Evolutionary conservation across 37 sponge, comb jelly and placozoan species (phyloP).

Genomic region (Theonella swinhoei): DNA sequence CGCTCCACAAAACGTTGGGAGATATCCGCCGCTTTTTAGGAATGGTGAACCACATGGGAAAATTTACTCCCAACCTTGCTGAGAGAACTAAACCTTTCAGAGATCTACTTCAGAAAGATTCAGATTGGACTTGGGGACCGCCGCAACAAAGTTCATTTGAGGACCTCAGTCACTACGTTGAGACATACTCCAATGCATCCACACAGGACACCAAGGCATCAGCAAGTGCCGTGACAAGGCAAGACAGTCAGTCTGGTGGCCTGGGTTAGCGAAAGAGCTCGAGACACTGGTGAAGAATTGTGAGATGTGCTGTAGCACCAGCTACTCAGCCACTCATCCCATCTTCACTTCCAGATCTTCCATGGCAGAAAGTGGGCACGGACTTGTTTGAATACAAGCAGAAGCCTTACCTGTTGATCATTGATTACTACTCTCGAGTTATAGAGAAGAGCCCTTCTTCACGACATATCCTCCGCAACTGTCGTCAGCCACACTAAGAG

Average conservation of each 20-base stretch:
- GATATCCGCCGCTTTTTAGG: conserved; percentile 10
- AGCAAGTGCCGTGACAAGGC: conserved; percentile 47
- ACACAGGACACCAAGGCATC: conserved; percentile 38
- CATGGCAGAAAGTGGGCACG: conserved; percentile 43
- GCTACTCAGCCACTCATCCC: conserved; percentile 36
- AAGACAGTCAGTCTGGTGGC: conserved; percentile 57
- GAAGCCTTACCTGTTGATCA: conserved; percentile 13
- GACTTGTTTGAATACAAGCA: conserved; percentile 49
- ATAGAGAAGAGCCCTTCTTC: too few relatives aligned
- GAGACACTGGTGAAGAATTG: conserved; percentile 34
- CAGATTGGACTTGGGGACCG: neutral
- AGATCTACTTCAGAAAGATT: conserved; percentile 29
- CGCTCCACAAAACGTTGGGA: conserved; percentile 11
- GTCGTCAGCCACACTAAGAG: conserved; percentile 12
- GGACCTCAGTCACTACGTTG: neutral
- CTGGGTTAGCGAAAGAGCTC: conserved; percentile 32
- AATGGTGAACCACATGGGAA: conserved; percentile 24
- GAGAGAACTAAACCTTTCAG: conserved; percentile 27
- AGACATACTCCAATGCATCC: conserved; percentile 1
- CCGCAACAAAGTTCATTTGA: neutral
- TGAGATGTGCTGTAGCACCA: conserved; percentile 9
- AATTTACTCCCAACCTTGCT: conserved; percentile 9
- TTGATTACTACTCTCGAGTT: conserved; percentile 45
- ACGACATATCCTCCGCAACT: neutral
- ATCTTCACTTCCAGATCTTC: conserved; percentile 24